Base-by-base conservation (phyloP, 2,888 invertebrate genomes). In the Eristalinus aeneus region DNA sequence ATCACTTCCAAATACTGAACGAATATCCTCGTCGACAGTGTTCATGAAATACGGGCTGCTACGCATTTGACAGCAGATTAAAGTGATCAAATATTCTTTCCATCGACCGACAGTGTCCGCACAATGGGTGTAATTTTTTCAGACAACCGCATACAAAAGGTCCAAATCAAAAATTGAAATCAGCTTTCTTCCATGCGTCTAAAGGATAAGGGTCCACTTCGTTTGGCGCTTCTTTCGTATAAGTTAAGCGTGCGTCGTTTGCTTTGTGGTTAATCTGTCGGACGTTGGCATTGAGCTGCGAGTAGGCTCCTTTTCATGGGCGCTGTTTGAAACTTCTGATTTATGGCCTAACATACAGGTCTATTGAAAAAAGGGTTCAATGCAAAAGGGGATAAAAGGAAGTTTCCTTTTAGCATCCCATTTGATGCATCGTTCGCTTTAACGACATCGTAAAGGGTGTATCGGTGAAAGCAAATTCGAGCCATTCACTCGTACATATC, bases 41-140 rank as follows among this genome's bases (percentile, higher is more conserved):
- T 36, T 46, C 61, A 58, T 34, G 53, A 46, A 54, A 54, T n/a
- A 61, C 60, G 27, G 22, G 46, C 34, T 68, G 72, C 53, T 53
- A 16, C 20, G 32, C 34, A 58, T 61, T 32, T 73, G 82, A 67
- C 65, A 71, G 65, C 69, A 61, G 81, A 81, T 81, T 81, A 81
- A 71, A 68, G 36, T 53, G 16, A 34, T 75, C 20, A 39, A 31
- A 56, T 64, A 64, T 23, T 56, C 20, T 31, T 22, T 61, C 61
- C 73, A 54, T 63, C 23, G 56, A 20, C 34, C 16, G 64, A 32
- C 65, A 16, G 39, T 31, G 46, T 16, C 12, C 32, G 32, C 12
- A 27, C 46, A 65, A 67, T 39, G 53, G 60, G 54, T 60, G 76
- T 82, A 72, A 72, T 65, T 77, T 63, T 72, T 16, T 34, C 71